Evolutionary conservation across 2,888 invertebrate genomes (phyloP).

Genomic region (Limnephilus auricula): DNA sequence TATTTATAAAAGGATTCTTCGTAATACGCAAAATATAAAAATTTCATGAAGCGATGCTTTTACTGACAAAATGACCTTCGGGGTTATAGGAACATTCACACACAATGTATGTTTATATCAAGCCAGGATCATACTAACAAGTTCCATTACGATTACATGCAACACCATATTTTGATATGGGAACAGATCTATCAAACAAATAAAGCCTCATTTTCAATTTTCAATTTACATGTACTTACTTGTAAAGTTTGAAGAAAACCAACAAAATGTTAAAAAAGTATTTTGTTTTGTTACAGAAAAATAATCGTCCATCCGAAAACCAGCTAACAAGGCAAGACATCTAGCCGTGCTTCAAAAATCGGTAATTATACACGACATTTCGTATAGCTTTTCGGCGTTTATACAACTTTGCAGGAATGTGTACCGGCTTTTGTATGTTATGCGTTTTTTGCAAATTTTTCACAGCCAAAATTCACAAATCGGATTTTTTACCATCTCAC

Average conservation of each 20-base stretch:
- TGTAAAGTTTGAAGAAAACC: not conserved
- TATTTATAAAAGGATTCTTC: not conserved
- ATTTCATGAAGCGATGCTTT: not conserved
- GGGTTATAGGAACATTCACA: not conserved
- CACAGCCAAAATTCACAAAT: not conserved
- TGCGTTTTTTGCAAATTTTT: not conserved
- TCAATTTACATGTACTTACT: not conserved
- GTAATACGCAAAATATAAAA: not conserved
- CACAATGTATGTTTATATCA: not conserved
- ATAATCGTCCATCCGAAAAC: not conserved
- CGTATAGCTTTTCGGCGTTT: not conserved
- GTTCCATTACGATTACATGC: not conserved
- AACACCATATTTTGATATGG: not conserved
- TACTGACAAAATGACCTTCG: not conserved
- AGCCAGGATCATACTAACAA: not conserved
- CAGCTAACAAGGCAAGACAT: not conserved
- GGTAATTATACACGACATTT: not conserved
- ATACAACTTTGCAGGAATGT: not conserved
- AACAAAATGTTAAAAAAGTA: not conserved
- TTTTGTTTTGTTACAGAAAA: not conserved
- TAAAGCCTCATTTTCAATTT: no score
- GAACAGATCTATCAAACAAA: not conserved
- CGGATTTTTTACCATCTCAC: not conserved
- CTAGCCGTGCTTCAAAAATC: not conserved
- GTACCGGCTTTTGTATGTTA: not conserved